A percentile compares a stretch with the other conserved stretches of the same genome.
phyloP scores from a whole-genome alignment of 2,888 invertebrate species.

The Drosophila atroscutellata region DNA sequence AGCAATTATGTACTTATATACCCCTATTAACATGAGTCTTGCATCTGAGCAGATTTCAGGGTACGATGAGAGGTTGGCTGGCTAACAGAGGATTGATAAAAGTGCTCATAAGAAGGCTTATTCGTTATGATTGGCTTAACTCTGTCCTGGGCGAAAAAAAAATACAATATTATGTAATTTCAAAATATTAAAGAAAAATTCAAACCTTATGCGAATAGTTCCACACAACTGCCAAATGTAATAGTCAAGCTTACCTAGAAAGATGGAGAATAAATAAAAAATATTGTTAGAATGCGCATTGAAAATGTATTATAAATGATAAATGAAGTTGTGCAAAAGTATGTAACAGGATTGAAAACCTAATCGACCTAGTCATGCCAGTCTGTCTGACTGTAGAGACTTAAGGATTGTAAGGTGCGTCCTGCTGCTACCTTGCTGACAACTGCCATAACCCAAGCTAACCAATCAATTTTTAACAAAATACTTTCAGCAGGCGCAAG shows the following conservation, averaged over 20 bases:
- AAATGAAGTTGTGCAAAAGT: neutral
- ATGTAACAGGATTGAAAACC: neutral
- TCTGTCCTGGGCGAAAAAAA: neutral
- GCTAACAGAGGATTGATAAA: too few species aligned
- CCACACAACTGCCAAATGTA: neutral
- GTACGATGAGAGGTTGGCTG: too few species aligned
- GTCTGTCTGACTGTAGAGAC: neutral
- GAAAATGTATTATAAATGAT: neutral
- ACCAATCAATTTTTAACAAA: neutral
- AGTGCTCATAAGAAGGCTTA: neutral
- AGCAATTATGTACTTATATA: neutral
- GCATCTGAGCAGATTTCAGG: neutral
- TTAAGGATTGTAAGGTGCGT: neutral
- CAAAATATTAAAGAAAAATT: neutral
- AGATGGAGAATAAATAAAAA: slow-evolving; percentile 11
- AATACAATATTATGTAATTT: neutral
- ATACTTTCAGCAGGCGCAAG: neutral
- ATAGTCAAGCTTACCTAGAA: slow-evolving; percentile 38
- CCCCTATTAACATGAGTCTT: neutral
- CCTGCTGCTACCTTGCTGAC: neutral
- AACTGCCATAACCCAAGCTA: neutral
- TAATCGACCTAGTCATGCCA: too few species aligned
- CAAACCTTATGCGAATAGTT: slow-evolving; percentile 7
- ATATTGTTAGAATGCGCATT: neutral
- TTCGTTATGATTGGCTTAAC: neutral